Base-by-base conservation (phyloP, 2,113 vertebrate genomes). In the Actinemys pallida region DNA sequence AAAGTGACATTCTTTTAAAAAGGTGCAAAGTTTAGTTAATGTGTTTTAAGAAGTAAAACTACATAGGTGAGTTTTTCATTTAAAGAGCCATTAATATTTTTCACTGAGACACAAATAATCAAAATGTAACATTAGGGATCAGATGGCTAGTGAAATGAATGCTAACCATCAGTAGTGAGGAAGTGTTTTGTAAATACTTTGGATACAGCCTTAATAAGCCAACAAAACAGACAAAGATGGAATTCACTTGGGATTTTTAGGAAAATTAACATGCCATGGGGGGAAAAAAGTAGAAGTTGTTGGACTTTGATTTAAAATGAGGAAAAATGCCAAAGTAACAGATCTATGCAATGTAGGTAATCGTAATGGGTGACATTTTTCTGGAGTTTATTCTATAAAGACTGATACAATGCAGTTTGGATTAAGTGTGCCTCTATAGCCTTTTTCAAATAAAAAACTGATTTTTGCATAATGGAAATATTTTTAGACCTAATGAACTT, bases 1-100 rank as follows among this genome's bases (percentile, higher is more conserved):
- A 96, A 95, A 95, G 96, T 97, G 96, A 97, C 90, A 96, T 96
- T 97, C 96, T 96, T 97, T 93, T 90, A 95, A 97, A 69, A 96
- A 97, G 96, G 97, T 98, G 97, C 97, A 97, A 97, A 97, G 91
- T 96, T 97, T 95, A 82, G 95, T 72, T 72, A 22, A 72, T 72
- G n/a, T 50, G 92, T 95, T 94, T 54, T 88, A 82, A 97, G 94
- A 95, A 49, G 8, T 94, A 96, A 84, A 97, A 97, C 94, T 92
- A 96, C 86, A 29, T 81, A 97, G 93, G 88, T 81, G 20, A 95
- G 65, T 90, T 65, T 93, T 92, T 95, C 96, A 75, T 96, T 0
- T 7, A 92, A 94, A 96, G 35, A 72, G 17, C 2, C 19, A 87
- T 25, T 94, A 94, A 88, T 31, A 42, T 11, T 90, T 79, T 84